These are phyloP conservation scores for Haliclystus octoradiatus DNA, from an alignment of 30 jellyfish, hydroid and myxozoan species.

Conservation along the genomic window DNA sequence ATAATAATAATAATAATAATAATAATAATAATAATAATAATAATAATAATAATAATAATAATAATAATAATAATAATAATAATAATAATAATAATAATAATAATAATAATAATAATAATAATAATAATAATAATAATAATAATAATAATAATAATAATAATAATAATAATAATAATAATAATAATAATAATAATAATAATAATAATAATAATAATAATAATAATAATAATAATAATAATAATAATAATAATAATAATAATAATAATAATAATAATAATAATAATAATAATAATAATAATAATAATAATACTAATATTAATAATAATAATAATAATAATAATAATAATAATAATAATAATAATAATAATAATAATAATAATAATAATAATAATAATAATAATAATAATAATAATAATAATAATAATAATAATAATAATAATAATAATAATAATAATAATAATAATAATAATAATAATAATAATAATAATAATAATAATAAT, in stretches of 20 bases:
- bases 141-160: background rate
- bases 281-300: background rate
- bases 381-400: constrained; percentile 1
- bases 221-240: background rate
- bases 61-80: background rate
- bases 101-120: background rate
- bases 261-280: background rate
- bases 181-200: background rate
- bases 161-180: background rate
- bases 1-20: background rate
- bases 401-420: constrained; percentile 1
- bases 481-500: constrained; percentile 3
- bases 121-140: background rate
- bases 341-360: constrained; percentile 1
- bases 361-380: constrained; percentile 3
- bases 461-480: constrained; percentile 1
- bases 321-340: constrained; percentile 1
- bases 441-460: constrained; percentile 1
- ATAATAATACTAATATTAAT: too few species aligned
- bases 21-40: background rate
- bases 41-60: background rate
- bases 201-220: background rate
- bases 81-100: background rate
- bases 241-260: background rate
- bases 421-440: constrained; percentile 3